phyloP scores from a whole-genome alignment of 2,888 invertebrate species.

The Hirtodrosophila histrioides region DNA sequence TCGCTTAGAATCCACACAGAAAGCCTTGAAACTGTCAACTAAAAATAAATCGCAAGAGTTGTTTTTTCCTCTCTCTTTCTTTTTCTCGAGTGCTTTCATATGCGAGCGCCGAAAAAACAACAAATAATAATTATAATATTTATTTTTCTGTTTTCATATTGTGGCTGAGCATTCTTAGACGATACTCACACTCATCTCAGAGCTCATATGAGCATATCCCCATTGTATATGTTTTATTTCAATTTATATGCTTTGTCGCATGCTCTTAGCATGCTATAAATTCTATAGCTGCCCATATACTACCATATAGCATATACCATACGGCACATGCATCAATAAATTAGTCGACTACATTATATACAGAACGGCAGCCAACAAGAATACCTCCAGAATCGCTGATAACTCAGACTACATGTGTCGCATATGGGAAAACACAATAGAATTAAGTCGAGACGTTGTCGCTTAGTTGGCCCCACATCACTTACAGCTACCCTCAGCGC shows the following conservation, averaged over 20 bases:
- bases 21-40: constrained; percentile 79
- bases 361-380: constrained; percentile 24
- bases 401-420: constrained; percentile 29
- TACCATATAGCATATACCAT: constrained; percentile 2
- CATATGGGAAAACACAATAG: constrained; percentile 32
- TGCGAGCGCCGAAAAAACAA: constrained; percentile 14
- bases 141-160: constrained; percentile 34
- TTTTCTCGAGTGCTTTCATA: constrained; percentile 22
- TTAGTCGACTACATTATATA: constrained; percentile 42
- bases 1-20: constrained; percentile 40
- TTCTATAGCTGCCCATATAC: constrained; percentile 34
- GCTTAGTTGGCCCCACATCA: constrained; percentile 17
- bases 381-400: constrained; percentile 46
- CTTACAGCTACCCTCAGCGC: constrained; percentile 40
- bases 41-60: constrained; percentile 75
- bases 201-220: constrained; percentile 42
- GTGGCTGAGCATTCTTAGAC: constrained; percentile 33
- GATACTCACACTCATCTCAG: constrained; percentile 13
- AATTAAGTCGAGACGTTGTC: constrained; percentile 19
- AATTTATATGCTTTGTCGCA: constrained; percentile 60
- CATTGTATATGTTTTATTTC: constrained; percentile 45
- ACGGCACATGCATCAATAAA: constrained; percentile 45
- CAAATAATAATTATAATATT: constrained; percentile 63
- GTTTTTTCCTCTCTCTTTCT: constrained; percentile 13
- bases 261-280: constrained; percentile 57